Evolutionary conservation across 2,888 invertebrate genomes (phyloP), one percentile per base, ranked within the genome.

Genomic region (Agrotis ipsilon): DNA sequence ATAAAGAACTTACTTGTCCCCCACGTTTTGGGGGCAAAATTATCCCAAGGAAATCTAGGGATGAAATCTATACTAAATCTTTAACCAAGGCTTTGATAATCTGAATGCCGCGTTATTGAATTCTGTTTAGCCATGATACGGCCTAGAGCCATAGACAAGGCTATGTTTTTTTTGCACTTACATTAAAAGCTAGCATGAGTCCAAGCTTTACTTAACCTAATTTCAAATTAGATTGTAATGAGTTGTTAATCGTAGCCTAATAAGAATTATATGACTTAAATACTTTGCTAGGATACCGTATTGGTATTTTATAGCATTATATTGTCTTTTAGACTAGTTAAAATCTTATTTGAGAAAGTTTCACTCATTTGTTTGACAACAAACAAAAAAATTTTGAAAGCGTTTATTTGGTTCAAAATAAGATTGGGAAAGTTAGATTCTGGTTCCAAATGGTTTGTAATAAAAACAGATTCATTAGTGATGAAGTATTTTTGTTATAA

Each of bases 311-410:
- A 60, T 1, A 21, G 11, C 14, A 16, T 4, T 61, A 24, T 48
- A 11, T 0, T 16, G n/a, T 0, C 0, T 14, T 39, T 32, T 18
- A 3, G 1, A 60, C n/a, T 19, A 51, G 39, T 19, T 63, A 18
- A 24, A 46, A 0, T 16, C 21, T 46, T 18, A 62, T 75, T 39
- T 9, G 9, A 14, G 3, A 6, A 24, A 69, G 67, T 69, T 77
- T 72, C 49, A 66, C 54, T 55, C 32, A 67, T 58, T 78, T 85
- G 84, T 87, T 86, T 85, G 77, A 86, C 85, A 84, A 86, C 81
- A 81, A 79, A 76, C 83, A 83, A 74, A 65, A 57, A 24, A 43
- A 76, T 68, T 77, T 66, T 18, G 52, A 63, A 52, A 16, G 45
- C 58, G 19, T 67, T 69, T 74, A 65, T 61, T 60, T 52, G 45